Evolutionary conservation across 1,140 invertebrate species (phyloP).

Genomic region (Diorhabda carinulata): DNA sequence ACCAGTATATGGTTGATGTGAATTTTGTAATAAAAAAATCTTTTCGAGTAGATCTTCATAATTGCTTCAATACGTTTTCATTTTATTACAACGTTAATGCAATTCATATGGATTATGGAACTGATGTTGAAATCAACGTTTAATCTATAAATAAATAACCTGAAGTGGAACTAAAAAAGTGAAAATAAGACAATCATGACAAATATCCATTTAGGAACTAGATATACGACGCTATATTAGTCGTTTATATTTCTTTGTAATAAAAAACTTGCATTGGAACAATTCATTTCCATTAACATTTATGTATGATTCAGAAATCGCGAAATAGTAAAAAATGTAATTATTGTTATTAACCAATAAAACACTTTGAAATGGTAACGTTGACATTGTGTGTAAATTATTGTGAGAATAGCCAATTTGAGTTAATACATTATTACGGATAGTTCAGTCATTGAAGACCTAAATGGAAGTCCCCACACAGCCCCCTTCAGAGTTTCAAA

Average conservation of each 20-base stretch:
- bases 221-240: not conserved
- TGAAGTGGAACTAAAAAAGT: not conserved
- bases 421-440: too few relatives aligned
- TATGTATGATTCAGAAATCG: not conserved
- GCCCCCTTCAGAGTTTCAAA: too few relatives aligned
- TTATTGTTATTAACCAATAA: slow-evolving; percentile 1
- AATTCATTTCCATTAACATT: not conserved
- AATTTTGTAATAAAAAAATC: too few relatives aligned
- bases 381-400: not conserved
- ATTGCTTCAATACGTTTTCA: too few relatives aligned
- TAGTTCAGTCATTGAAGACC: too few relatives aligned
- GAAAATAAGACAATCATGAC: slow-evolving; percentile 2
- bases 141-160: not conserved
- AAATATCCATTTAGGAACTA: slow-evolving; percentile 3
- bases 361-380: not conserved
- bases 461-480: too few relatives aligned
- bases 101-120: too few relatives aligned
- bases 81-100: too few relatives aligned
- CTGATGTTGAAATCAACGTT: too few relatives aligned
- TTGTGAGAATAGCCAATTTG: not conserved
- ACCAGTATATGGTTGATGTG: too few relatives aligned
- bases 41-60: too few relatives aligned
- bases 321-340: not conserved
- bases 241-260: not conserved
- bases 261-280: not conserved